Evolutionary conservation across 2,797 vertebrate species (phyloP).

Genomic region (Phataginus tetradactyla): DNA sequence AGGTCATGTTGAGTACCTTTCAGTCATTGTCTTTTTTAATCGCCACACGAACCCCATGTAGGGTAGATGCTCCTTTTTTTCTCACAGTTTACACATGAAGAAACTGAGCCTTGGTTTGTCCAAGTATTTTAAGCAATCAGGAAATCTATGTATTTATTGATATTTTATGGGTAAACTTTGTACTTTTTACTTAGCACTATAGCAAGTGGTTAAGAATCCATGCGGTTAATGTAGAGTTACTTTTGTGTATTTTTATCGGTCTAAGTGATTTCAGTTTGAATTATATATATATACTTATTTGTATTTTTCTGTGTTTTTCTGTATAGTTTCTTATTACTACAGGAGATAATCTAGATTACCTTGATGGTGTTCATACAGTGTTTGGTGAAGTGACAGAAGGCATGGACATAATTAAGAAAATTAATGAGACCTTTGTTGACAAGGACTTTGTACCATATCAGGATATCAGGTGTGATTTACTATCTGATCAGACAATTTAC

Average conservation of each 20-base stretch:
- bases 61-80: neutral
- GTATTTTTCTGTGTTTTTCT: constrained; percentile 71
- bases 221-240: neutral
- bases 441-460: constrained; percentile 97
- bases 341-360: constrained; percentile 95
- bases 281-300: neutral
- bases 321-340: constrained; percentile 95
- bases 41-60: neutral
- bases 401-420: constrained; percentile 94
- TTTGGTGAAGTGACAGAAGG: constrained; percentile 98
- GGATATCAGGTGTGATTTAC: constrained; percentile 93
- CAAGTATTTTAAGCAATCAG: constrained; percentile 22
- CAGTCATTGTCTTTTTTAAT: neutral
- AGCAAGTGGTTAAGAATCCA: neutral
- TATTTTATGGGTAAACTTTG: constrained; percentile 10
- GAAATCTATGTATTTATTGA: neutral
- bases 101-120: neutral
- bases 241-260: constrained; percentile 5
- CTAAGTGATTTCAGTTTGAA: constrained; percentile 44
- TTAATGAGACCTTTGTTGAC: constrained; percentile 97
- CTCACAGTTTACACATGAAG: neutral
- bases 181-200: constrained; percentile 43
- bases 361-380: constrained; percentile 96
- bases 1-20: neutral
- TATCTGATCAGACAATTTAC: neutral